Evolutionary conservation across 2,113 vertebrate species (phyloP), one percentile per base, ranked within the genome.

Genomic region (Podarcis muralis): DNA sequence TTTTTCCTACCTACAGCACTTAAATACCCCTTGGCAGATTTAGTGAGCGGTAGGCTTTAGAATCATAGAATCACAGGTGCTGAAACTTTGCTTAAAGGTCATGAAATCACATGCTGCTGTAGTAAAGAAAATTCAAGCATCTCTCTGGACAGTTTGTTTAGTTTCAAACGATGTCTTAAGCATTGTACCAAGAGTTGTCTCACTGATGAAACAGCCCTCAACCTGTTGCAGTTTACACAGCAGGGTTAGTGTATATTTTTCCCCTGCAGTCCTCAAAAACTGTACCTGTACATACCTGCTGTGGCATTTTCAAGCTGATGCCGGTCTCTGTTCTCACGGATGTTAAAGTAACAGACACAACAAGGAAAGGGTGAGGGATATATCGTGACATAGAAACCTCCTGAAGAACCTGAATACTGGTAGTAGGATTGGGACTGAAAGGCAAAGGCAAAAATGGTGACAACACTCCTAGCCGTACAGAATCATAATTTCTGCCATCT

Each of bases 331-430:
- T 99, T 91, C 99, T 98, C 92, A 99, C 99, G 4, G 98, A 99
- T 1, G 98, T 99, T 93, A 99, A 96, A 0, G 99, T 99, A 95
- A 99, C 98, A 53, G 99, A 99, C 84, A 99, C 98, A 57, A 99
- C 99, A 48, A 99, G 97, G 91, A 97, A 98, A 20, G 99, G 98
- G 90, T 99, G 99, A 95, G 99, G 98, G 95, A 99, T 99, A 93
- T 99, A 99, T 88, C 98, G 98, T 57, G 98, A 99, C 99, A 99
- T 99, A 6, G 99, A 98, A 43, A 99, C 98, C 92, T 99, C 98
- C 95, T 99, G 99, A 90, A 99, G 97, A 95, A 99, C 94, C 43
- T 99, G 98, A 95, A 99, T 97, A 95, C 95, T 97, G 89, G 97
- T 98, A 65, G 97, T 97, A 23, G 98, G 97, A 85, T 96, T 98